These are phyloP conservation scores for Ametastegia equiseti DNA, from an alignment of 2,888 invertebrate species.

Conservation along the genomic window DNA sequence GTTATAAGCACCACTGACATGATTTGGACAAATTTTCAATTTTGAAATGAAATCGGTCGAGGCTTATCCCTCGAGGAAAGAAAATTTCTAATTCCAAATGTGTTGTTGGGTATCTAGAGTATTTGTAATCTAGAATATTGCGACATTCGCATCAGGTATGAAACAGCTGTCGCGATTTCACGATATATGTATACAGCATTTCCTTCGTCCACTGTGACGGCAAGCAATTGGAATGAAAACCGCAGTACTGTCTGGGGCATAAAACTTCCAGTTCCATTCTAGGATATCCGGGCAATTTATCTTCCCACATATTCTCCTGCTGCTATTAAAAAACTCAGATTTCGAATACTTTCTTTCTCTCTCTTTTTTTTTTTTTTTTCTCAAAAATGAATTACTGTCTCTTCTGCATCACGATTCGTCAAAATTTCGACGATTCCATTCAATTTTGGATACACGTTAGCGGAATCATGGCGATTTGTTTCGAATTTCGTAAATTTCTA, in stretches of 20 bases:
- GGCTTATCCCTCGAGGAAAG: no score
- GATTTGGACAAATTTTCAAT: neutral
- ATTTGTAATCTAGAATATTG: neutral
- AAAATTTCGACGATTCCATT: neutral
- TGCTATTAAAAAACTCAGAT: neutral
- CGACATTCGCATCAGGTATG: neutral
- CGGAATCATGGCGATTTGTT: no score
- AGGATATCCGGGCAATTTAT: neutral
- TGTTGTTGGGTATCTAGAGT: neutral
- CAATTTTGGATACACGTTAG: neutral
- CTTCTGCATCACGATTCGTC: neutral
- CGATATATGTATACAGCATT: constrained; percentile 5
- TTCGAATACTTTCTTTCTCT: neutral
- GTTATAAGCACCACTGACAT: no score
- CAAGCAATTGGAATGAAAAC: neutral
- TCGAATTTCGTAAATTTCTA: no score
- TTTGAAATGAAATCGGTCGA: no score
- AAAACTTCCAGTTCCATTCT: neutral
- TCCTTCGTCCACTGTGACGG: neutral
- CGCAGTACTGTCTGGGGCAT: neutral
- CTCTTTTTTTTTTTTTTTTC: neutral
- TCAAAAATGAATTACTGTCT: neutral
- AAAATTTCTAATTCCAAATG: neutral
- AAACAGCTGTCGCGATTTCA: neutral
- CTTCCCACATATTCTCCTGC: neutral